Evolutionary conservation across 1,140 invertebrate species (phyloP).

Genomic region (Geopemphigus sp.): DNA sequence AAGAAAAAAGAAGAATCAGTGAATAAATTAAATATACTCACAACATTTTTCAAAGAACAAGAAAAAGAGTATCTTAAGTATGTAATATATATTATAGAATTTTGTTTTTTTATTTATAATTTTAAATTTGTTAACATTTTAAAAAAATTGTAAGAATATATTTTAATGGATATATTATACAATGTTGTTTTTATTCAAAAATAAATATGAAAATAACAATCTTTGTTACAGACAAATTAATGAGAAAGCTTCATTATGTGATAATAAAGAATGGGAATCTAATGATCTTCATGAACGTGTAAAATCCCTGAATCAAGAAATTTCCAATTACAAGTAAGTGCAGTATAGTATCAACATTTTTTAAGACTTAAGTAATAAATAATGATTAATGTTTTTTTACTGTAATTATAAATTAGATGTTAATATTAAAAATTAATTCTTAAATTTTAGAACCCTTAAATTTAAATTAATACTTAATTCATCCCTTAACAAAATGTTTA

Average conservation of each 20-base stretch:
- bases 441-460: too few species aligned
- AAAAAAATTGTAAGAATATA: background rate
- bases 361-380: too few species aligned
- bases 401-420: too few species aligned
- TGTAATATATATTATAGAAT: background rate
- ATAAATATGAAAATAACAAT: background rate
- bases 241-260: constrained; percentile 6
- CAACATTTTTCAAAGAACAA: constrained; percentile 44
- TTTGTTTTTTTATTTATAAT: background rate
- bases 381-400: too few species aligned
- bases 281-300: constrained; percentile 32
- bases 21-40: constrained; percentile 34
- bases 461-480: too few species aligned
- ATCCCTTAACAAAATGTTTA: too few species aligned
- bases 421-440: too few species aligned
- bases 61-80: constrained; percentile 42
- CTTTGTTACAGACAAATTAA: constrained; percentile 40
- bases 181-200: background rate
- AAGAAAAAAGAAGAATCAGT: background rate
- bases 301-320: constrained; percentile 41
- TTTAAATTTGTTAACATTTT: background rate
- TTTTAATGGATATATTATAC: background rate
- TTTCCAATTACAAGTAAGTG: constrained; percentile 29
- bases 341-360: too few species aligned
- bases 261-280: constrained; percentile 21